phyloP scores from a whole-genome alignment of 2,113 vertebrate genomes.

The Atractosteus spatula region DNA sequence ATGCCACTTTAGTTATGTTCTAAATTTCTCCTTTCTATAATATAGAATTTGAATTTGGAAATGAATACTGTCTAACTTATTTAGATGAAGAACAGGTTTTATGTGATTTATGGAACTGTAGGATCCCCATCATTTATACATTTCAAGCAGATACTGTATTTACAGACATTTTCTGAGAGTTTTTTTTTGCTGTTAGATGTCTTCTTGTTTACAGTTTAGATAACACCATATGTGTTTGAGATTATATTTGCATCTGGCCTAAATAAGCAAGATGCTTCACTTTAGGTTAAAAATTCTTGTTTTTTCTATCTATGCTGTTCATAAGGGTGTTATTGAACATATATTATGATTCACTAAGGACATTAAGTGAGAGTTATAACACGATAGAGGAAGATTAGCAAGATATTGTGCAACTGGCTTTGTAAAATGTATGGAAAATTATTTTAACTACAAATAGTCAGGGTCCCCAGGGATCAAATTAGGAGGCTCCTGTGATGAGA shows the following conservation, averaged over 20 bases:
- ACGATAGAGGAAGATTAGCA: slow-evolving; percentile 68
- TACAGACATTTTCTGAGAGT: too few species aligned
- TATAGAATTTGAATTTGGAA: too few species aligned
- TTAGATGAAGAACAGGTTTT: too few species aligned
- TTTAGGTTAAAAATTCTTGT: slow-evolving; percentile 14
- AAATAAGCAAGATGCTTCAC: neutral
- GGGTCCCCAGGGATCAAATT: slow-evolving; percentile 80
- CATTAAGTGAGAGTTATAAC: slow-evolving; percentile 70
- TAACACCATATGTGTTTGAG: too few species aligned
- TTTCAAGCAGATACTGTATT: too few species aligned
- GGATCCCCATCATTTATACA: too few species aligned
- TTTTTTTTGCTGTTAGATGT: slow-evolving; percentile 57
- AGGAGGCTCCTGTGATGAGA: slow-evolving; percentile 78
- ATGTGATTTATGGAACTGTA: too few species aligned
- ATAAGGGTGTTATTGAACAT: slow-evolving; percentile 73
- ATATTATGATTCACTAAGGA: slow-evolving; percentile 78
- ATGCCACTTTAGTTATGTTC: too few species aligned
- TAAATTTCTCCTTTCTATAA: too few species aligned
- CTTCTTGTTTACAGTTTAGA: too few species aligned
- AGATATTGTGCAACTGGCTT: slow-evolving; percentile 62
- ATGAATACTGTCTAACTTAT: too few species aligned
- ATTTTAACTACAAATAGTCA: slow-evolving; percentile 70
- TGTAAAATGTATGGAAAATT: slow-evolving; percentile 69
- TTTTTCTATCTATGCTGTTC: slow-evolving; percentile 65
- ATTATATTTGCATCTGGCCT: too few species aligned